Conservation (phyloP, 2,797 vertebrate species). For the Pseudochromis fuscus region DNA sequence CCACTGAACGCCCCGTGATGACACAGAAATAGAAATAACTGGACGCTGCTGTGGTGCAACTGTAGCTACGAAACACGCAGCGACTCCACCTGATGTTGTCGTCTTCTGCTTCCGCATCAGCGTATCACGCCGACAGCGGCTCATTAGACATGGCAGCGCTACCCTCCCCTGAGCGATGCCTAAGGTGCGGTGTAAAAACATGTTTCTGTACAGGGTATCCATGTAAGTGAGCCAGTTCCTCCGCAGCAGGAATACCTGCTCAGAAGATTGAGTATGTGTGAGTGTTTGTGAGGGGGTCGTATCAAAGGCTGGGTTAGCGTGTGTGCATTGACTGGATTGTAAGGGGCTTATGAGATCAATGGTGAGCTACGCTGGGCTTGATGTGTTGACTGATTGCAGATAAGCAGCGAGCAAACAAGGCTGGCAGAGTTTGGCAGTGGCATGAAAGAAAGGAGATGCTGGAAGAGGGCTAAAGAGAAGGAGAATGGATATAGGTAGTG, state of each 20-base stretch:
- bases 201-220: constrained; percentile 36
- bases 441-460: constrained; percentile 14
- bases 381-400: constrained; percentile 72
- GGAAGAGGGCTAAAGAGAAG: constrained; percentile 12
- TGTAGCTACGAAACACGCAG: neutral
- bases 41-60: neutral
- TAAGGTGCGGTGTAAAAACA: constrained; percentile 4
- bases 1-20: constrained; percentile 2
- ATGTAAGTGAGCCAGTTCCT: constrained; percentile 29
- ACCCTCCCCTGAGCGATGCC: neutral
- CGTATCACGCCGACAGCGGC: neutral
- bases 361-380: constrained; percentile 46
- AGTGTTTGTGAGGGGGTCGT: neutral
- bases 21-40: constrained; percentile 15
- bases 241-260: constrained; percentile 37
- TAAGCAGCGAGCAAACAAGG: constrained; percentile 70
- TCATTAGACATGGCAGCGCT: constrained; percentile 14
- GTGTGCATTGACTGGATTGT: constrained; percentile 76
- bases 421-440: constrained; percentile 24
- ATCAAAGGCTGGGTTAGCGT: constrained; percentile 72
- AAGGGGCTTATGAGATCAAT: constrained; percentile 77
- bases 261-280: constrained; percentile 2
- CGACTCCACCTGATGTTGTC: constrained; percentile 2
- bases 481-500: neutral
- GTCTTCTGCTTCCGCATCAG: constrained; percentile 3